Evolutionary conservation across 2,888 invertebrate genomes (phyloP).

Genomic region (Agrochola litura): DNA sequence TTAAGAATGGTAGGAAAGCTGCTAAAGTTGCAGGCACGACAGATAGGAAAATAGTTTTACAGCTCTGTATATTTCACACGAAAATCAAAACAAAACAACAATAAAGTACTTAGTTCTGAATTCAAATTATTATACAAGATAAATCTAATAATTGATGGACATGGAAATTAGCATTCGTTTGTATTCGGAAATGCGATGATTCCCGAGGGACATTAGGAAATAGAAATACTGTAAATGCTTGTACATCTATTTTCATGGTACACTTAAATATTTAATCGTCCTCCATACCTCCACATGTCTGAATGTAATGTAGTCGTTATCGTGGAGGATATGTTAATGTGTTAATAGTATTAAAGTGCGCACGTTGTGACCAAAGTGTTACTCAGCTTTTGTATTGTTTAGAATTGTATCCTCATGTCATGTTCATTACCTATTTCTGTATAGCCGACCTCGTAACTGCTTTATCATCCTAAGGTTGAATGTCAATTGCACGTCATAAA

Average conservation of each 20-base stretch:
- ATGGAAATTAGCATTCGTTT: too few species aligned
- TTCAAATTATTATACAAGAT: too few species aligned
- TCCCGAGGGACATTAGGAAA: too few species aligned
- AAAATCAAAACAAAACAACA: too few species aligned
- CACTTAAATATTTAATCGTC: not conserved
- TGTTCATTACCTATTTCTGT: not conserved
- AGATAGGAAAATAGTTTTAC: too few species aligned
- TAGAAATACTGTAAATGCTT: too few species aligned
- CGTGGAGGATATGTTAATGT: not conserved
- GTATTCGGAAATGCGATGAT: too few species aligned
- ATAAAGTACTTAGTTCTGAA: too few species aligned
- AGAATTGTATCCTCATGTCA: conserved; percentile 22
- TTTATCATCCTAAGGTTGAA: not conserved
- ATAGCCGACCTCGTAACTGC: not conserved
- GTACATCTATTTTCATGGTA: not conserved
- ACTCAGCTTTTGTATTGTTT: conserved; percentile 28
- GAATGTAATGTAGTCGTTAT: not conserved
- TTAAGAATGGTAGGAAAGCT: too few species aligned
- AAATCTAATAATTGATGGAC: too few species aligned
- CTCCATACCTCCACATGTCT: not conserved
- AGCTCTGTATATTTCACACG: too few species aligned
- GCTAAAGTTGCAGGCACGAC: too few species aligned
- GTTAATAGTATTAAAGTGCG: conserved; percentile 5
- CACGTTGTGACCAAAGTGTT: conserved; percentile 5
- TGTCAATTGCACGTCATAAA: not conserved